Conservation (phyloP, 2,888 invertebrate genomes). For the Omphaloscelis lunosa region DNA sequence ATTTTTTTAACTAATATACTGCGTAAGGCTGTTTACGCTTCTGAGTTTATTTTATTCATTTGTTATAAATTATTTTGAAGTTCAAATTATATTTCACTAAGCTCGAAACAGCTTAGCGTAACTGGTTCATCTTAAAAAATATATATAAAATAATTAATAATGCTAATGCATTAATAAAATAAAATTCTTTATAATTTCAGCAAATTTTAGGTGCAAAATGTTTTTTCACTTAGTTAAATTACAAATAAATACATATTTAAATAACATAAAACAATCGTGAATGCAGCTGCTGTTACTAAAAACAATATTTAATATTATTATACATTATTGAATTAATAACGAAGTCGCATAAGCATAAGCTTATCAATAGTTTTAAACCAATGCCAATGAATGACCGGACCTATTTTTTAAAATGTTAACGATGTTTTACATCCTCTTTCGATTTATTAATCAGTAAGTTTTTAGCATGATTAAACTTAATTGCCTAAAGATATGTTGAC, state of each 20-base stretch:
- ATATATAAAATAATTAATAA: no score
- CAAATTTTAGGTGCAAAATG: not conserved
- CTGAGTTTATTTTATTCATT: conserved; percentile 29
- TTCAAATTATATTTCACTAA: not conserved
- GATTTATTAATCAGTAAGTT: conserved; percentile 48
- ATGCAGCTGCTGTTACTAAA: conserved; percentile 15
- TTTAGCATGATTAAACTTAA: conserved; percentile 55
- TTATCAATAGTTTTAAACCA: conserved; percentile 46
- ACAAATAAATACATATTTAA: not conserved
- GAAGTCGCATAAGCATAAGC: not conserved
- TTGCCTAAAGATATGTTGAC: conserved; percentile 39
- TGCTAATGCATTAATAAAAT: not conserved
- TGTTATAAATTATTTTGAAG: conserved; percentile 1
- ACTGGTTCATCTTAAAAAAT: no score
- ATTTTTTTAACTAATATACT: conserved; percentile 40
- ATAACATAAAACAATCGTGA: not conserved
- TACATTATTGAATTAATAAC: conserved; percentile 12
- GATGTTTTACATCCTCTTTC: conserved; percentile 53
- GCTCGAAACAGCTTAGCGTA: no score
- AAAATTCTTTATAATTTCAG: not conserved
- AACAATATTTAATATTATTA: conserved; percentile 24
- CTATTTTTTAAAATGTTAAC: conserved; percentile 45
- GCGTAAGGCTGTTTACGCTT: conserved; percentile 21
- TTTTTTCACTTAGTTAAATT: not conserved
- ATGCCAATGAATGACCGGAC: conserved; percentile 23